Conservation (phyloP, 2,888 invertebrate species). For the Pristionchus entomophagus region DNA sequence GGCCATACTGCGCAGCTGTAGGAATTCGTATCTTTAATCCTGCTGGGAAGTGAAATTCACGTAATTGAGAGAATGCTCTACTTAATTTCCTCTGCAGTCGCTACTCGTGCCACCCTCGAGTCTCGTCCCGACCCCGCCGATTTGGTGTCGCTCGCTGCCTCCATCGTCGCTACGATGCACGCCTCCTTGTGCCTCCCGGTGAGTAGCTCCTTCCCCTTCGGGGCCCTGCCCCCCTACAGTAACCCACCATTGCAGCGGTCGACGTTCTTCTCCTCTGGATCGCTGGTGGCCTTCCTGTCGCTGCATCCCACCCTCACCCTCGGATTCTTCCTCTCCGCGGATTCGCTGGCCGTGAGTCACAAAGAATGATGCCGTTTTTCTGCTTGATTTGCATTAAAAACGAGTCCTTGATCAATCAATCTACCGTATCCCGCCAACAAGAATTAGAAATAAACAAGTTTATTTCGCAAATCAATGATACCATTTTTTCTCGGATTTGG, state of each 20-base stretch:
- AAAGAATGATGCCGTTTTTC: not conserved
- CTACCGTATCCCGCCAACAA: too few relatives aligned
- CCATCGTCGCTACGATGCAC: constrained; percentile 31
- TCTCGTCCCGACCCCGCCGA: constrained; percentile 38
- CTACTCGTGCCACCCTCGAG: not conserved
- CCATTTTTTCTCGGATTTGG: too few relatives aligned
- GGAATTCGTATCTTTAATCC: too few relatives aligned
- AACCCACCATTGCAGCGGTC: constrained; percentile 16
- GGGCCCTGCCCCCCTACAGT: not conserved
- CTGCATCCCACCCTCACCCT: constrained; percentile 54
- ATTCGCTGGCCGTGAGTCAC: constrained; percentile 19
- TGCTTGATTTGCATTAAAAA: not conserved
- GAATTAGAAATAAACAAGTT: too few relatives aligned
- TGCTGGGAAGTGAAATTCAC: too few relatives aligned
- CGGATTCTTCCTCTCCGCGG: constrained; percentile 52
- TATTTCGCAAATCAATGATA: too few relatives aligned
- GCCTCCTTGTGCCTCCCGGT: constrained; percentile 43
- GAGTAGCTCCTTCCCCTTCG: not conserved
- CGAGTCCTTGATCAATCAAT: too few relatives aligned
- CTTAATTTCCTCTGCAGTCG: too few relatives aligned
- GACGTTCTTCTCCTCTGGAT: constrained; percentile 48
- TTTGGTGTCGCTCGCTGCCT: constrained; percentile 25
- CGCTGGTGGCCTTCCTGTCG: constrained; percentile 51
- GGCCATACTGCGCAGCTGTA: too few relatives aligned
- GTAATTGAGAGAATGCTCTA: too few relatives aligned